phyloP scores from a whole-genome alignment of 2,888 invertebrate species.

The Cyaniris semiargus region DNA sequence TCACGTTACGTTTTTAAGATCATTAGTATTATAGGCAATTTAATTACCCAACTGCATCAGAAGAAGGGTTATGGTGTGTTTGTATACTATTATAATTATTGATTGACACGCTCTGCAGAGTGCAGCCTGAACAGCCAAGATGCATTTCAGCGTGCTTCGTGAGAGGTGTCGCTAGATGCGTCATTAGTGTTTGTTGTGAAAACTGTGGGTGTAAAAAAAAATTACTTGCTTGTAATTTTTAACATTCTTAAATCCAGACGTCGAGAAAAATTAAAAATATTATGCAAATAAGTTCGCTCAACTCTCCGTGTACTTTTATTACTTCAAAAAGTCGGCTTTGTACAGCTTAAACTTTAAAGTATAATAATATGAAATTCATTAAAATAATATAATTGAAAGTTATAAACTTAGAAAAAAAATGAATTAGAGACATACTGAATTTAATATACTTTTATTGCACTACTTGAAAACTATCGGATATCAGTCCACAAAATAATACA shows the following conservation, averaged over 20 bases:
- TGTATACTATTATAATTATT: too few species aligned
- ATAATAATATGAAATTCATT: background rate
- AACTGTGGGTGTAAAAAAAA: background rate
- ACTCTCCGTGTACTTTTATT: background rate
- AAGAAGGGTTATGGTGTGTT: too few species aligned
- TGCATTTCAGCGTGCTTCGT: too few species aligned
- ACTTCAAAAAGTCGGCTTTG: conserved; percentile 10
- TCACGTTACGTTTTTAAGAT: too few species aligned
- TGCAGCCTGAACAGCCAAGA: too few species aligned
- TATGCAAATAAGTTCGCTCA: conserved; percentile 18
- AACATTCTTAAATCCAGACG: background rate
- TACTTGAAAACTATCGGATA: background rate
- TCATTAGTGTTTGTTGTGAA: too few species aligned
- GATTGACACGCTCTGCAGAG: too few species aligned
- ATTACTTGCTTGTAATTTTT: too few species aligned
- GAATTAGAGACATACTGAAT: too few species aligned
- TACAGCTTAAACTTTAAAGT: background rate
- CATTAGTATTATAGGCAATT: too few species aligned
- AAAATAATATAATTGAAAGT: background rate
- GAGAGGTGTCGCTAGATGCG: too few species aligned
- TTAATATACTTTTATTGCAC: background rate
- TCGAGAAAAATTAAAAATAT: background rate
- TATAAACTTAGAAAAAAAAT: background rate
- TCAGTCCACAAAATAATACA: background rate
- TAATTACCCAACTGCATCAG: too few species aligned